Evolutionary conservation across 2,797 vertebrate genomes (phyloP), one percentile per base, ranked within the genome.

Genomic region (Poeciliopsis turneri): DNA sequence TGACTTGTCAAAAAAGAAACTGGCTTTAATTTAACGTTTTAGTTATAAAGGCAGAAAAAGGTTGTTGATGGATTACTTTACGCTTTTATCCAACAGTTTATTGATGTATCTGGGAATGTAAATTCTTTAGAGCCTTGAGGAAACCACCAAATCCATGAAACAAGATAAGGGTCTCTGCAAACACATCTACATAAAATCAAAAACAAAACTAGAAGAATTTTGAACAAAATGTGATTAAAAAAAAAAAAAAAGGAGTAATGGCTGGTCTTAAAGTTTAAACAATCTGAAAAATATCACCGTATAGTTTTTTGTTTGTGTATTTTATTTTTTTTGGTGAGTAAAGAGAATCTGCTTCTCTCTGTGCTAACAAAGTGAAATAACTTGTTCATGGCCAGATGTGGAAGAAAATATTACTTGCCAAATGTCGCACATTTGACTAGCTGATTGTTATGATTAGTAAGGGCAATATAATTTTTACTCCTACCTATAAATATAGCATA

Each of bases 11-110:
- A 76, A 80, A 85, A 84, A 83, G 23, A 76, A 68, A 82, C 57
- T 79, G 4, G 55, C 75, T 83, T 82, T 82, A 28, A 84, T 84
- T 77, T 66, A 39, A 13, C 76, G 30, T 70, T 39, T 80, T 23
- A 83, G 79, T 79, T 10, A 61, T 78, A 7, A 68, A 78, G n/a
- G 46, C 78, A 75, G 76, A 28, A 45, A 74, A 83, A 84, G 53
- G 75, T 33, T 64, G 43, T 43, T 74, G 79, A 81, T 83, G 57
- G 45, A 2, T 57, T 9, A 8, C 73, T 78, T 82, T 83, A 85
- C 86, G 80, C 86, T 80, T 90, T 86, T 88, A 75, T 69, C 70
- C 74, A 76, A 41, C 76, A 79, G 59, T 86, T 46, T 80, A 75
- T 80, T 81, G 84, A 68, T 51, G 81, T 80, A 61, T 90, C 75